A percentile compares a stretch with the other conserved stretches of the same genome.
These are phyloP conservation scores for Rhagoletis pomonella DNA, from an alignment of 1,140 invertebrate species.

Conservation along the genomic window DNA sequence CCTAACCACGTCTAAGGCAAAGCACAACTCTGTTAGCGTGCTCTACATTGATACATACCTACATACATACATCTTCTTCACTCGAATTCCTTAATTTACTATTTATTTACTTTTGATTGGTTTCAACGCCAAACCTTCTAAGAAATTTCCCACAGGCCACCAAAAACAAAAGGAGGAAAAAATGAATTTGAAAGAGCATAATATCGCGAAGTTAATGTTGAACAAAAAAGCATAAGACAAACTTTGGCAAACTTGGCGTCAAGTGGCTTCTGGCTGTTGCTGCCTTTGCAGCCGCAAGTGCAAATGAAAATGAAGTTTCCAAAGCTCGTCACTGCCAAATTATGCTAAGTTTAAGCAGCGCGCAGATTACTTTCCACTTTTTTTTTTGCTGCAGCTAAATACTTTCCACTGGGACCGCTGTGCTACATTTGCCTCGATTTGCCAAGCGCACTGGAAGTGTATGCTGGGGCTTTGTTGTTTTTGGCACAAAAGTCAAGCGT, in stretches of 20 bases:
- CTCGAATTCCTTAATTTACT: slow-evolving; percentile 7
- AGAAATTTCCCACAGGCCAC: neutral
- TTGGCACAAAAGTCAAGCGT: neutral
- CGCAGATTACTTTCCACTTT: neutral
- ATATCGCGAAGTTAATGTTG: neutral
- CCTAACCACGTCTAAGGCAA: too few relatives aligned
- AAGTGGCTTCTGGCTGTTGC: slow-evolving; percentile 28
- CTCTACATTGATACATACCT: too few relatives aligned
- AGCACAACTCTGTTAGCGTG: too few relatives aligned
- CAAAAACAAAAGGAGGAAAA: neutral
- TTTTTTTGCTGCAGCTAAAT: neutral
- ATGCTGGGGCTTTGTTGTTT: neutral
- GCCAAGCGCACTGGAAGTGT: neutral
- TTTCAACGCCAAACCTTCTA: neutral
- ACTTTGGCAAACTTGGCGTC: slow-evolving; percentile 20
- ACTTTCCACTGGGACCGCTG: neutral
- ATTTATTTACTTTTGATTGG: slow-evolving; percentile 9
- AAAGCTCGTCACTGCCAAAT: neutral
- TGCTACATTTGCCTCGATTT: neutral
- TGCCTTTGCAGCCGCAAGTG: neutral
- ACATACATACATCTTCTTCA: neutral
- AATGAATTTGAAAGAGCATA: neutral
- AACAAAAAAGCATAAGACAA: slow-evolving; percentile 1
- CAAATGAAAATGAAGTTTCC: slow-evolving; percentile 36
- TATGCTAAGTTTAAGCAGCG: neutral